Evolutionary conservation across 2,113 vertebrate genomes (phyloP), one percentile per base, ranked within the genome.

Genomic region (Anseranas semipalmata): DNA sequence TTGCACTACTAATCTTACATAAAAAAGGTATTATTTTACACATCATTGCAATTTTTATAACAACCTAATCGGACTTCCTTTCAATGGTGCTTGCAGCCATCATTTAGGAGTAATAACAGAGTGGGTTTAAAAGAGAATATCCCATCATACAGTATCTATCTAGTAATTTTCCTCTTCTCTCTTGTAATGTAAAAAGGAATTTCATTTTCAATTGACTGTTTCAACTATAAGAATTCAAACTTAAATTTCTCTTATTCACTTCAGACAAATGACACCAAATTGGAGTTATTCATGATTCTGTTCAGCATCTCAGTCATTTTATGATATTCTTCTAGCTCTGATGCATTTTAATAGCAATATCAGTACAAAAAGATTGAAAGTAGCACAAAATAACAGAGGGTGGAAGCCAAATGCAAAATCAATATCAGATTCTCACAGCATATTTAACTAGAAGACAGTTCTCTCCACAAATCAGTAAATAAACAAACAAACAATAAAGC

Each of bases 71-170:
- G 1, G 75, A 93, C 6, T 91, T 92, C 45, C 66, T 96, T 95
- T 96, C 67, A 85, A 55, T 85, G 75, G 28, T 93, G 74, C 81
- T 94, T 94, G 58, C 85, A 95, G 74, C 84, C 93, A 93, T 91
- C 89, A 97, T 95, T 96, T 95, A 85, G 72, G 35, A 93, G 81
- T 97, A 97, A 97, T 95, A 96, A 93, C 62, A 96, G 90, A 80
- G 84, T 85, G 41, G 55, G 46, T 85, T 93, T 96, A 88, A 90
- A 91, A 95, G 74, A 74, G 91, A 97, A 96, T 77, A 93, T 95
- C 78, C 83, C 85, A 95, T 96, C 95, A 87, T 63, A 87, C 25
- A 63, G n/a, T 87, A 89, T 71, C 94, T 91, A 89, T 94, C 67
- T 83, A 94, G 89, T 74, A 96, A 95, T 97, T 96, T 95, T 87